Evolutionary conservation across 2,113 vertebrate genomes (phyloP).

Genomic region (Nothobranchius kuhntae): DNA sequence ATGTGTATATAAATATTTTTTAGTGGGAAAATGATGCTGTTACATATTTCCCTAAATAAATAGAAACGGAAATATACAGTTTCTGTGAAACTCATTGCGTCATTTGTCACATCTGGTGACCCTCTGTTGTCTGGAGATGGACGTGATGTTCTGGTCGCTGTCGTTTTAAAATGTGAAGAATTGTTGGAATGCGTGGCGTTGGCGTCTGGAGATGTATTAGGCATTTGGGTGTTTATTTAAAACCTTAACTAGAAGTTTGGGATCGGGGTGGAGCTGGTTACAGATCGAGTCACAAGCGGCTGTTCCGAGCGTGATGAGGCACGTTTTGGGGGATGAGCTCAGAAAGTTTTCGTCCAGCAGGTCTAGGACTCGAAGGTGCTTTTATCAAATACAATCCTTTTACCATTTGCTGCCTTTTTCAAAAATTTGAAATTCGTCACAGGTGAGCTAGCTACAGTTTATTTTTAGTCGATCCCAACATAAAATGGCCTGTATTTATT

Average conservation of each 20-base stretch:
- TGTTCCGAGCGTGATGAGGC: no score
- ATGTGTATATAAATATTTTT: not conserved
- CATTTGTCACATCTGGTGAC: slow-evolving; percentile 8
- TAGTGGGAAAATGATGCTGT: not conserved
- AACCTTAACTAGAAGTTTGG: no score
- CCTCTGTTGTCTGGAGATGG: not conserved
- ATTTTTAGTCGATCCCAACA: no score
- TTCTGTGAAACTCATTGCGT: slow-evolving; percentile 51
- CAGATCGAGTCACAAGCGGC: no score
- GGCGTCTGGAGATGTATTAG: not conserved
- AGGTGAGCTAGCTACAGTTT: no score
- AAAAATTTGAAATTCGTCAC: no score
- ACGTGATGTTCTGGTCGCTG: not conserved
- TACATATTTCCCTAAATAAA: slow-evolving; percentile 61
- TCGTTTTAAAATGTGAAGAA: slow-evolving; percentile 8
- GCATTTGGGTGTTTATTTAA: no score
- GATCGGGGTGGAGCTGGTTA: no score
- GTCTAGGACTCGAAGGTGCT: not conserved
- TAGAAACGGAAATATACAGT: slow-evolving; percentile 10
- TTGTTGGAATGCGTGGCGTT: slow-evolving; percentile 27
- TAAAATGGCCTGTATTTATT: no score
- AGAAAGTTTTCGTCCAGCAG: not conserved
- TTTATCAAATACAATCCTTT: no score
- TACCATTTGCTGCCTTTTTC: no score
- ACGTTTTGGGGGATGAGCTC: no score